Evolutionary conservation across 2,888 invertebrate genomes (phyloP).

Genomic region (Megamerina dolium): DNA sequence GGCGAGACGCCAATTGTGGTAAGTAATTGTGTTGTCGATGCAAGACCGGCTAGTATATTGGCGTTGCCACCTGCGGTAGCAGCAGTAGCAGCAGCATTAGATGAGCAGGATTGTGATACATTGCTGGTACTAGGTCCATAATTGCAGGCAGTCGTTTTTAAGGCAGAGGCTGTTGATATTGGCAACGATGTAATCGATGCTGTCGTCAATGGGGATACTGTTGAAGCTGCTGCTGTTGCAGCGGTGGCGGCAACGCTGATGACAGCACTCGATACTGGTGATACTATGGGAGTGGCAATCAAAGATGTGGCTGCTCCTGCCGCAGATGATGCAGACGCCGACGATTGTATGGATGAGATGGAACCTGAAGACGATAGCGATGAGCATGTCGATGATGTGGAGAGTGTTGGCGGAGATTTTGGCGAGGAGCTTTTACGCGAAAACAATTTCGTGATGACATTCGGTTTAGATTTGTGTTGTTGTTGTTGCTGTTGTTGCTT

Average conservation of each 20-base stretch:
- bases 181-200: conserved; percentile 36
- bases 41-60: conserved; percentile 28
- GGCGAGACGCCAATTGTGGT: conserved; percentile 29
- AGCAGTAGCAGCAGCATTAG: conserved; percentile 12
- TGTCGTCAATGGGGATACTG: conserved; percentile 34
- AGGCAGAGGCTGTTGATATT: conserved; percentile 40
- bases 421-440: conserved; percentile 49
- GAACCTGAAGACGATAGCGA: conserved; percentile 36
- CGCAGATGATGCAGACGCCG: conserved; percentile 29
- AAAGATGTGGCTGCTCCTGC: conserved; percentile 32
- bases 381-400: conserved; percentile 33
- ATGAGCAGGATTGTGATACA: conserved; percentile 22
- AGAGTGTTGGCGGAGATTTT: conserved; percentile 40
- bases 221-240: conserved; percentile 32
- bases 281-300: conserved; percentile 35
- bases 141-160: conserved; percentile 45
- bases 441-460: conserved; percentile 48
- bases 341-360: conserved; percentile 29
- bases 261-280: conserved; percentile 32
- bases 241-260: conserved; percentile 27
- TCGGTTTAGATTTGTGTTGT: conserved; percentile 46
- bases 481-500: conserved; percentile 20
- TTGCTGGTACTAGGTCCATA: conserved; percentile 24
- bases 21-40: conserved; percentile 28
- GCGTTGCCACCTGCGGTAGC: conserved; percentile 20